Base-by-base conservation (phyloP, 2,888 invertebrate species). In the Tetragonula carbonaria region DNA sequence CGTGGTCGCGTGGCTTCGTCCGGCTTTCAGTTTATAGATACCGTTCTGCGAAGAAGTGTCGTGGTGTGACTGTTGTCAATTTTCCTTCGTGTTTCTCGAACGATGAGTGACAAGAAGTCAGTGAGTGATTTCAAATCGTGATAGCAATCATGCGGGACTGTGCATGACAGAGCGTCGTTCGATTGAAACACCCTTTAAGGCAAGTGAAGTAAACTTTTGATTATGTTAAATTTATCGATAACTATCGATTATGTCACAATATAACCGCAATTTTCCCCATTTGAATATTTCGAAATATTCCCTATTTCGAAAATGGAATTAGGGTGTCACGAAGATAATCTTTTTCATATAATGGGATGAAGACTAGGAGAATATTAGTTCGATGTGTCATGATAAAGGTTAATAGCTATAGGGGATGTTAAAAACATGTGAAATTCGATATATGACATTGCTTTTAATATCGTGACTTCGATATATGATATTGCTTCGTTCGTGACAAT, bases 1-100 rank as follows among this genome's bases (percentile, higher is more conserved):
- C 87, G 78, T 68, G 77, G 82, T 86, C 91, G 91, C 89, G 86
- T 87, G 90, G 86, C 86, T 74, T 86, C 88, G 79, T 74, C 78
- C 83, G 79, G 86, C 84, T 85, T 87, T 86, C 91, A 91, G 89
- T 90, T 89, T 92, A 91, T 90, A 91, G 90, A 90, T 86, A 89
- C 85, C 87, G 86, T 82, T 87, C 87, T 88, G 86, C 71, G 86
- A 91, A 85, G 83, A 51, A 86, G 86, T 78, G 74, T 90, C 89
- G 87, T 59, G 80, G 45, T 6, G 77, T 2, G 23, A n/a, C 21
- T n/a, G 45, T 72, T 55, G 50, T 28, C 51, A 38, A 45, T 63
- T 57, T 51, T 66, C 4, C 57, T 23, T 59, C 55, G 62, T 28
- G 23, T 18, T n/a, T 65, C 13, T 45, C 28, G 53, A 53, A 57